A percentile compares a stretch with the other conserved stretches of the same genome.
Conservation (phyloP, 2,797 vertebrate genomes). For the Acanthis flammea region DNA sequence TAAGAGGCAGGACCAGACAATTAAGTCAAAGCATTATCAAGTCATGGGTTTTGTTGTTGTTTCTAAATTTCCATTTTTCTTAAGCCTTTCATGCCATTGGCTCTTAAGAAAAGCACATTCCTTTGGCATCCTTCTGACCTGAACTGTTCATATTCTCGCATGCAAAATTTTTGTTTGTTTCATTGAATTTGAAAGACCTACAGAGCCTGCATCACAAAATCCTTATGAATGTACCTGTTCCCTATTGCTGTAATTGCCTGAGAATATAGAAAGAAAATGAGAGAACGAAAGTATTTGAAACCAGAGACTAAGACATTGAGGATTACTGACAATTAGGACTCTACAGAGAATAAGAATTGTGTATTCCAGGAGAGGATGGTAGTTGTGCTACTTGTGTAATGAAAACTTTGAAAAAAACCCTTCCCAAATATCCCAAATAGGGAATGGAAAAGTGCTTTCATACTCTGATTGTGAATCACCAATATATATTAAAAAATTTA, state of each 20-base stretch:
- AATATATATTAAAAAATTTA: neutral
- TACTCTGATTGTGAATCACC: neutral
- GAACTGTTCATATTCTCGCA: neutral
- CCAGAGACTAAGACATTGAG: neutral
- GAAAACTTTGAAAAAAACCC: neutral
- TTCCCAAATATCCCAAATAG: neutral
- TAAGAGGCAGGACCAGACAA: neutral
- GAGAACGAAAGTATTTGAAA: neutral
- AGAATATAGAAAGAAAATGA: neutral
- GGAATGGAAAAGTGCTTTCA: neutral
- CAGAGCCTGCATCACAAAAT: neutral
- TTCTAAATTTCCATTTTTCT: neutral
- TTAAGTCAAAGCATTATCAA: neutral
- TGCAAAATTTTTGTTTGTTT: neutral
- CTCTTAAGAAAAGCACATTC: neutral
- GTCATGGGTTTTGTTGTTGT: neutral
- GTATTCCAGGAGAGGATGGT: neutral
- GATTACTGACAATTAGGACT: neutral
- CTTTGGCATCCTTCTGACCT: neutral
- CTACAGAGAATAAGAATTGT: neutral
- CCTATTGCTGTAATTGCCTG: neutral
- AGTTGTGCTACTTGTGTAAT: neutral
- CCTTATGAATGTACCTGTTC: neutral
- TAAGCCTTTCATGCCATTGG: neutral
- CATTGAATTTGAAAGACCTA: neutral